Conservation (phyloP, 2,797 vertebrate genomes). For the Argyrosomus regius region DNA sequence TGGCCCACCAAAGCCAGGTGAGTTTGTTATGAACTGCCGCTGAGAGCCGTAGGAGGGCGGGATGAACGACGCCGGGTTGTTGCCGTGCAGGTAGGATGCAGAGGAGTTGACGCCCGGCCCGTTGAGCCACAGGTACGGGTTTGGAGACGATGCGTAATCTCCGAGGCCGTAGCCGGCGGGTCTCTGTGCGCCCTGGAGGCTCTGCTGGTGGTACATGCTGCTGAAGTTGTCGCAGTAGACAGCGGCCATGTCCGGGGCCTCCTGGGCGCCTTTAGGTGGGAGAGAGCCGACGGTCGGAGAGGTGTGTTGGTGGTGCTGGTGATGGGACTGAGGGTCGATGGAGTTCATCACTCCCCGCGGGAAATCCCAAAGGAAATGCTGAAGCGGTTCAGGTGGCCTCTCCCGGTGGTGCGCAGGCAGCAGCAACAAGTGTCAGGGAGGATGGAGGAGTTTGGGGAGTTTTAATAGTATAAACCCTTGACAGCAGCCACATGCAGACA, state of each 20-base stretch:
- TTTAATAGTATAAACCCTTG: constrained; percentile 65
- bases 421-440: constrained; percentile 76
- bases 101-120: constrained; percentile 87
- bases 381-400: constrained; percentile 54
- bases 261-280: constrained; percentile 86
- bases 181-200: constrained; percentile 84
- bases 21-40: constrained; percentile 85
- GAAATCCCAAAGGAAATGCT: constrained; percentile 62
- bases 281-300: constrained; percentile 84
- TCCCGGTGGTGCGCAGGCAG: constrained; percentile 39
- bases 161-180: constrained; percentile 88
- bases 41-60: constrained; percentile 88
- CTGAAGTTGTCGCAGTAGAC: constrained; percentile 95
- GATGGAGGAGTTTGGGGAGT: constrained; percentile 55
- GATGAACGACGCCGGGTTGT: constrained; percentile 85
- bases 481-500: constrained; percentile 55
- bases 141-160: constrained; percentile 90
- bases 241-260: constrained; percentile 90
- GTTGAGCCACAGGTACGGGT: constrained; percentile 93
- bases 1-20: constrained; percentile 85
- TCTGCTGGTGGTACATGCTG: constrained; percentile 87
- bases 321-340: constrained; percentile 85
- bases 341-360: constrained; percentile 88
- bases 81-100: constrained; percentile 89
- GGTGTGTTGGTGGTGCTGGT: constrained; percentile 67